Percentiles rank a stretch among this genome's conserved stretches.
Conservation (phyloP, 2,113 vertebrate genomes). For the Jaculus jaculus region DNA sequence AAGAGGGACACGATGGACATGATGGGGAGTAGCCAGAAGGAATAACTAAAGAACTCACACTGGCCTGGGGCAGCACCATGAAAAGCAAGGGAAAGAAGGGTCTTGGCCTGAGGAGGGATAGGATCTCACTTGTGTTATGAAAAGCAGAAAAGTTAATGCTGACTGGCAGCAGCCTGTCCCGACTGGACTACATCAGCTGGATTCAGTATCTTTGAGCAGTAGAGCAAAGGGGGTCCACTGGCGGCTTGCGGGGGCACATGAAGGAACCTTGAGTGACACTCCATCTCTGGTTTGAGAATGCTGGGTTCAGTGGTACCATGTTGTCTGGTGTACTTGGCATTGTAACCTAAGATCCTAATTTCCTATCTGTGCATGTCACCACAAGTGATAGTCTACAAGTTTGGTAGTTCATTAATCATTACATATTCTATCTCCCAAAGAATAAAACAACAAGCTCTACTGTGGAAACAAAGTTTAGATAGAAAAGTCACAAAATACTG, state of each 20-base stretch:
- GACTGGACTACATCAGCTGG: too few species aligned
- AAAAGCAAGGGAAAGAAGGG: too few species aligned
- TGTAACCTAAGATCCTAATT: neutral
- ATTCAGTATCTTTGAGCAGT: too few species aligned
- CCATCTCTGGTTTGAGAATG: fast-evolving
- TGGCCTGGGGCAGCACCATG: too few species aligned
- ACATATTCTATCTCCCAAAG: neutral
- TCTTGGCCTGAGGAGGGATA: neutral
- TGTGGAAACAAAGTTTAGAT: neutral
- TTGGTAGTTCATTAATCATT: neutral
- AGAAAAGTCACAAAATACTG: neutral
- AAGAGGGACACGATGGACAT: neutral
- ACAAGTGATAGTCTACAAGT: neutral
- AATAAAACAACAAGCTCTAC: neutral
- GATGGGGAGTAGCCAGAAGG: too few species aligned
- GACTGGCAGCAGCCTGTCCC: fast-evolving
- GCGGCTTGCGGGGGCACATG: neutral
- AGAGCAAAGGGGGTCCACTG: too few species aligned
- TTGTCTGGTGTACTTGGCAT: fast-evolving
- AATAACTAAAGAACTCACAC: fast-evolving
- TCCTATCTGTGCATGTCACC: neutral
- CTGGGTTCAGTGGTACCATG: fast-evolving
- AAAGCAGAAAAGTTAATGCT: fast-evolving
- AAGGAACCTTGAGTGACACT: neutral
- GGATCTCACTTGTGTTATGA: too few species aligned